Evolutionary conservation across 1,140 invertebrate species (phyloP), one percentile per base, ranked within the genome.

Genomic region (Scaptodrosophila lebanonensis): DNA sequence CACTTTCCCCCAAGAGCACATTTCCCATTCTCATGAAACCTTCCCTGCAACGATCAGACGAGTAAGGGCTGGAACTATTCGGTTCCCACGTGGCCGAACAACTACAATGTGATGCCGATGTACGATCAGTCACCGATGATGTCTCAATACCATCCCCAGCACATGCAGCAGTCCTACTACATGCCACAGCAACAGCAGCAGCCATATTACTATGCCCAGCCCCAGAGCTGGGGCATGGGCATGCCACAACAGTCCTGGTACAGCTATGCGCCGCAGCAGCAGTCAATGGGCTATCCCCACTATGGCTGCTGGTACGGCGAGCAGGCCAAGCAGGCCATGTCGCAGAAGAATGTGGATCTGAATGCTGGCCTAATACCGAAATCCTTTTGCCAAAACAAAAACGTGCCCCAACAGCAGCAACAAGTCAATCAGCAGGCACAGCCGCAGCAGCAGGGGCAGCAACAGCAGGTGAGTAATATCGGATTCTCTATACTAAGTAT

Each of bases 391-490:
- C n/a, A n/a, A n/a, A n/a, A n/a, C n/a, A n/a, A n/a, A n/a, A n/a
- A n/a, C n/a, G n/a, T n/a, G n/a, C n/a, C n/a, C n/a, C n/a, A n/a
- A n/a, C n/a, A n/a, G n/a, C n/a, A n/a, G n/a, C n/a, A n/a, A n/a
- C n/a, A n/a, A n/a, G n/a, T n/a, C n/a, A 27, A 44, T 44, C 42
- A 44, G 12, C 42, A 29, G 12, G 20, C 27, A 15, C 42, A 27
- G 11, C 12, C 13, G 5, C 20, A 43, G 1, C 40, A 40, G 13
- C 38, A 20, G 9, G 38, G 42, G 32, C 33, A 38, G 8, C 20
- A 22, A 9, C 13, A 13, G 3, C 13, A 40, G 18, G 17, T n/a
- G n/a, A n/a, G n/a, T n/a, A n/a, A n/a, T n/a, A n/a, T n/a, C n/a
- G n/a, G n/a, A n/a, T n/a, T n/a, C n/a, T n/a, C n/a, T n/a, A n/a